phyloP scores from a whole-genome alignment of 1,140 invertebrate species.

The Uloborus diversus region DNA sequence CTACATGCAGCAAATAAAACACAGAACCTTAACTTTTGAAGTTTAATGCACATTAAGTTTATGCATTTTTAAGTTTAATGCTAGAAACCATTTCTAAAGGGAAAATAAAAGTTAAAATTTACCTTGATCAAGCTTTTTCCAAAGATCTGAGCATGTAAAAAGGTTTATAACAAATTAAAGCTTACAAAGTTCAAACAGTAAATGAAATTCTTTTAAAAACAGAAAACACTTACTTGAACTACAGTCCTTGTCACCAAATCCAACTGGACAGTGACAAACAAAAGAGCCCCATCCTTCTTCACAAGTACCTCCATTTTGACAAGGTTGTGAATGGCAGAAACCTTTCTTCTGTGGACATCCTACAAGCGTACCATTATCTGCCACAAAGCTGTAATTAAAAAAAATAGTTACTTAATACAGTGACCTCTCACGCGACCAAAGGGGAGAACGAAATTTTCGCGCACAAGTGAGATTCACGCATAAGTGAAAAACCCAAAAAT shows the following conservation, averaged over 20 bases:
- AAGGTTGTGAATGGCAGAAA: constrained; percentile 83
- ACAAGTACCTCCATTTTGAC: constrained; percentile 87
- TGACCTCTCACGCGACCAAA: too few relatives aligned
- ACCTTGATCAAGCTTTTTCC: constrained; percentile 53
- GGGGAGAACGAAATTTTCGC: too few relatives aligned
- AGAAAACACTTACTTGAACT: constrained; percentile 72
- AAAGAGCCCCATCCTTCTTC: constrained; percentile 88
- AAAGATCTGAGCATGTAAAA: constrained; percentile 48
- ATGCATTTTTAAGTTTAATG: too few relatives aligned
- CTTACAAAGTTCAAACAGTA: too few relatives aligned
- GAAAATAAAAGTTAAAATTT: constrained; percentile 11
- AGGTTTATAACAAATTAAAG: too few relatives aligned
- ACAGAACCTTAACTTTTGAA: too few relatives aligned
- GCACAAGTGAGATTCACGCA: too few relatives aligned
- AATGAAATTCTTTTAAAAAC: too few relatives aligned
- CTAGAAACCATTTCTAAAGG: background rate
- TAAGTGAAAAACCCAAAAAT: too few relatives aligned
- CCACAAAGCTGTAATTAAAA: constrained; percentile 76
- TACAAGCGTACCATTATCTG: constrained; percentile 85
- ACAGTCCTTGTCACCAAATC: constrained; percentile 88
- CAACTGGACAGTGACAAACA: constrained; percentile 83
- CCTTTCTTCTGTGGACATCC: constrained; percentile 88
- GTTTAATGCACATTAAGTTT: too few relatives aligned
- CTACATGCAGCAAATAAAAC: too few relatives aligned
- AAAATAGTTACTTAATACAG: constrained; percentile 16